These are phyloP conservation scores for Drosophila lacicola DNA, from an alignment of 2,888 invertebrate species.

Conservation along the genomic window DNA sequence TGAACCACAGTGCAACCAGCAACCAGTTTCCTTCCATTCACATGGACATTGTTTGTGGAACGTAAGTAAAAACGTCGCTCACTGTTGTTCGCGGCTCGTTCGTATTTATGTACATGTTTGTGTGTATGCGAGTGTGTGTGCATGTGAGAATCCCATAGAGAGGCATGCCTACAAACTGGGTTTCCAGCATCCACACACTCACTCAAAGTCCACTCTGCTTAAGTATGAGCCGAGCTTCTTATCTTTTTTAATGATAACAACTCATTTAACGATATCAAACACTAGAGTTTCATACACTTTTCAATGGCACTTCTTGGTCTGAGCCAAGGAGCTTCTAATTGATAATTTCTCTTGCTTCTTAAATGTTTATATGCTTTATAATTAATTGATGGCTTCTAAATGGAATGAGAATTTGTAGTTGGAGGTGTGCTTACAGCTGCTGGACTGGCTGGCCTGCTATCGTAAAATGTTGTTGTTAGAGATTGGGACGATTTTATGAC, in stretches of 20 bases:
- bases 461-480: conserved; percentile 10
- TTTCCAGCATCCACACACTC: conserved; percentile 57
- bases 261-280: conserved; percentile 50
- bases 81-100: conserved; percentile 26
- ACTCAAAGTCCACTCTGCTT: conserved; percentile 20
- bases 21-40: conserved; percentile 78
- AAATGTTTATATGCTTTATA: conserved; percentile 45
- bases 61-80: conserved; percentile 52
- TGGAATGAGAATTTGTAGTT: conserved; percentile 3
- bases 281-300: conserved; percentile 48
- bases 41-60: conserved; percentile 75
- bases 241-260: conserved; percentile 67
- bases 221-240: conserved; percentile 38
- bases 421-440: conserved; percentile 5
- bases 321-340: conserved; percentile 44
- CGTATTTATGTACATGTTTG: conserved; percentile 5
- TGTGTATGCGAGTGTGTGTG: background rate
- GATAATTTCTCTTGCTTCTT: conserved; percentile 46
- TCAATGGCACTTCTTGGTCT: conserved; percentile 42
- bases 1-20: conserved; percentile 39
- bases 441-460: background rate
- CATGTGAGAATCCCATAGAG: conserved; percentile 52
- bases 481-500: conserved; percentile 3
- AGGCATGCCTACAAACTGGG: conserved; percentile 16
- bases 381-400: conserved; percentile 64